Conservation (phyloP, 2,888 invertebrate genomes). For the Drosophila ezoana region DNA sequence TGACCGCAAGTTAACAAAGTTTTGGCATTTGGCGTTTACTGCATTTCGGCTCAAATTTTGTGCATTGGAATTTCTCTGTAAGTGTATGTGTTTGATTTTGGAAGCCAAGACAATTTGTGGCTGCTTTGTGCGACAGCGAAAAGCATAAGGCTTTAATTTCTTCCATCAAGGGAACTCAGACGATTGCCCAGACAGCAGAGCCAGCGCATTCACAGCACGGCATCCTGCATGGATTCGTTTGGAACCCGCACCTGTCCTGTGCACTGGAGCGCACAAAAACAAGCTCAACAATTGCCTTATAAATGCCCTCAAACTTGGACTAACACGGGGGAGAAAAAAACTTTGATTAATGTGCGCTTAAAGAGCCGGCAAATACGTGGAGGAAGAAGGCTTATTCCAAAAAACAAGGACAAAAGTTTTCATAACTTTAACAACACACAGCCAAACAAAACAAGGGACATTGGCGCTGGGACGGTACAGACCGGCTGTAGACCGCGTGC, state of each 20-base stretch:
- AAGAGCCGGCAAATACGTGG: slow-evolving; percentile 68
- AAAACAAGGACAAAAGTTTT: slow-evolving; percentile 69
- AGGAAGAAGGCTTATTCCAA: not conserved
- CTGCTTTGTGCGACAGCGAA: slow-evolving; percentile 46
- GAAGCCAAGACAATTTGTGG: slow-evolving; percentile 56
- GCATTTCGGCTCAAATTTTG: slow-evolving; percentile 51
- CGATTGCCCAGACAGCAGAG: slow-evolving; percentile 9
- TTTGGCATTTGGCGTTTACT: slow-evolving; percentile 58
- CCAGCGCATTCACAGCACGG: slow-evolving; percentile 12
- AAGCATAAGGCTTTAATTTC: slow-evolving; percentile 32
- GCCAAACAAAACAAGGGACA: slow-evolving; percentile 17
- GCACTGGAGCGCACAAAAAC: slow-evolving; percentile 51
- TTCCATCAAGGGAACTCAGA: slow-evolving; percentile 17
- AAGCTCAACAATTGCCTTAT: slow-evolving; percentile 76
- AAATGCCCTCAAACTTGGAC: slow-evolving; percentile 73
- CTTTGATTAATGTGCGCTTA: slow-evolving; percentile 80
- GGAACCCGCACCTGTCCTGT: slow-evolving; percentile 63
- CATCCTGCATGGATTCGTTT: slow-evolving; percentile 1
- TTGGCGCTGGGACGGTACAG: not conserved
- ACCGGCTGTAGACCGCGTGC: slow-evolving; percentile 61
- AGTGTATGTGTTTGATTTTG: slow-evolving; percentile 5
- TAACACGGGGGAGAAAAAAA: slow-evolving; percentile 60
- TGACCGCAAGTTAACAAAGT: slow-evolving; percentile 61
- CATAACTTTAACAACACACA: slow-evolving; percentile 63
- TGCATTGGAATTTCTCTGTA: slow-evolving; percentile 35